Conservation (phyloP, 2,113 vertebrate genomes). For the Clarias macrocephalus region DNA sequence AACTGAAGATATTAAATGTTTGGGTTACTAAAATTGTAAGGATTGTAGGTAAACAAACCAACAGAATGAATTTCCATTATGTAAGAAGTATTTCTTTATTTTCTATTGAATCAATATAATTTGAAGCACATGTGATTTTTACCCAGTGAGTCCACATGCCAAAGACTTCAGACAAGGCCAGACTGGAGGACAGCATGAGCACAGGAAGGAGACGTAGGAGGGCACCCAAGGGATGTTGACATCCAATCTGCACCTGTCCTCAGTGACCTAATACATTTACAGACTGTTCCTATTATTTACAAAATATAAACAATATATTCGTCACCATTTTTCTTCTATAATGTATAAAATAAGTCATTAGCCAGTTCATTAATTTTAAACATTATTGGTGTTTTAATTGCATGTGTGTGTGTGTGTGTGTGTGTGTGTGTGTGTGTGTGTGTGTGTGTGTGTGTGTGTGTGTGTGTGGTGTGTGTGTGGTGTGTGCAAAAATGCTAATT, state of each 20-base stretch:
- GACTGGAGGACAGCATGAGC: constrained; percentile 39
- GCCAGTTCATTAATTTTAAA: neutral
- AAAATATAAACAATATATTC: neutral
- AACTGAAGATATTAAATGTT: neutral
- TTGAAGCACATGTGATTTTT: constrained; percentile 16
- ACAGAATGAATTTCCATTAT: neutral
- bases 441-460: neutral
- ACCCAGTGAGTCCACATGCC: constrained; percentile 5
- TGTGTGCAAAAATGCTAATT: constrained; percentile 1
- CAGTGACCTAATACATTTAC: constrained; percentile 33
- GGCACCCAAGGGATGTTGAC: constrained; percentile 45
- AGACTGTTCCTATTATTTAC: constrained; percentile 6
- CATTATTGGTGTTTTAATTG: neutral
- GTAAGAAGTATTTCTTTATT: neutral
- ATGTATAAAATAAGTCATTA: neutral
- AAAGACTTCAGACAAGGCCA: constrained; percentile 35
- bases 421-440: neutral
- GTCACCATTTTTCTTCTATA: neutral
- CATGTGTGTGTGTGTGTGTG: neutral
- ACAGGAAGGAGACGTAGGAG: constrained; percentile 34
- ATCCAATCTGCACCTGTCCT: constrained; percentile 48
- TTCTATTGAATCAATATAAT: constrained; percentile 16
- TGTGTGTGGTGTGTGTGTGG: neutral
- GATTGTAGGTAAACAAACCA: neutral
- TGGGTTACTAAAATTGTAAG: neutral